Evolutionary conservation across 2,888 invertebrate species (phyloP).

Genomic region (Opisthograptis luteolata): DNA sequence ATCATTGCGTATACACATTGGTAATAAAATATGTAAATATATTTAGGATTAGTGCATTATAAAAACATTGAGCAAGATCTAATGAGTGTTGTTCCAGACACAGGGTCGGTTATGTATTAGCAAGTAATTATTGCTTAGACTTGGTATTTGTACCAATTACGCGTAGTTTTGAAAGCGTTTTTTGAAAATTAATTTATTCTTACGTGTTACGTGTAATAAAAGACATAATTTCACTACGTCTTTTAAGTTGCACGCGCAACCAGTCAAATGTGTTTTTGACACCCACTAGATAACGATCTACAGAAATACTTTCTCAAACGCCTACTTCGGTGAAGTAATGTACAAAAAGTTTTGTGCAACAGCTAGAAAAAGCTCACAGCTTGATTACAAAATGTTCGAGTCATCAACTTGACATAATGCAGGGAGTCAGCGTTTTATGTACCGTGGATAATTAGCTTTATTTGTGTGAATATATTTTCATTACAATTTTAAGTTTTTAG

Average conservation of each 20-base stretch:
- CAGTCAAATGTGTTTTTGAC: conserved; percentile 37
- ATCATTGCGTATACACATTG: too few relatives aligned
- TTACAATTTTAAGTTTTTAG: background rate
- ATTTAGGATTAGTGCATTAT: too few relatives aligned
- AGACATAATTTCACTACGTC: too few relatives aligned
- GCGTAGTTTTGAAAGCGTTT: too few relatives aligned
- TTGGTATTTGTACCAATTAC: too few relatives aligned
- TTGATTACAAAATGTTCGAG: conserved; percentile 27
- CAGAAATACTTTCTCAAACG: conserved; percentile 61
- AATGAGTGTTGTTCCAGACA: too few relatives aligned
- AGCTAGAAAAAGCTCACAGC: conserved; percentile 19
- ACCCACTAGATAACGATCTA: conserved; percentile 63
- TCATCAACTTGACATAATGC: conserved; percentile 32
- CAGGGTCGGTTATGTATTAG: too few relatives aligned
- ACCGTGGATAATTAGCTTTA: conserved; percentile 1
- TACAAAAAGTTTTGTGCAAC: conserved; percentile 15
- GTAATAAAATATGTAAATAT: too few relatives aligned
- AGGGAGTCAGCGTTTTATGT: conserved; percentile 6
- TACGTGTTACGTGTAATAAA: too few relatives aligned
- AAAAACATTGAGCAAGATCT: too few relatives aligned
- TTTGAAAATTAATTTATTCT: too few relatives aligned
- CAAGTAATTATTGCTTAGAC: too few relatives aligned
- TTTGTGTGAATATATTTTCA: background rate
- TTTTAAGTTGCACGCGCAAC: background rate
- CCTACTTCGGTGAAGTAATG: conserved; percentile 42